These are phyloP conservation scores for Ptychodera flava DNA, from an alignment of 35 echinoderm and acorn worm species.

Conservation along the genomic window DNA sequence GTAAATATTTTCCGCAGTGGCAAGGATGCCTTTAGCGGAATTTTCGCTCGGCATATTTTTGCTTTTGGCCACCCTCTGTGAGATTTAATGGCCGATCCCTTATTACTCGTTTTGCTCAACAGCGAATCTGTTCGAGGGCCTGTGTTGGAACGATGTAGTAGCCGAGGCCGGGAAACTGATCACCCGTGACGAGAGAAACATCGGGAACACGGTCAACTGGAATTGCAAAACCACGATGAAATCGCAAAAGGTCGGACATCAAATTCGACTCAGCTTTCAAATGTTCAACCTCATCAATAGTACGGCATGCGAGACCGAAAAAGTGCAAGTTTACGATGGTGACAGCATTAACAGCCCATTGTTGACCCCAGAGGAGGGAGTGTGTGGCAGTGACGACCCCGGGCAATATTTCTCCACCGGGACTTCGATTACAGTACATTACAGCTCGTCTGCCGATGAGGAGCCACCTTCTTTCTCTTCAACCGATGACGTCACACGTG, in stretches of 20 bases:
- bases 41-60: too few relatives aligned
- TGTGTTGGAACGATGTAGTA: background rate
- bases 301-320: background rate
- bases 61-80: too few relatives aligned
- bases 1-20: too few relatives aligned
- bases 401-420: background rate
- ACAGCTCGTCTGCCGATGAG: background rate
- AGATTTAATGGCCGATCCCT: too few relatives aligned
- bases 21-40: too few relatives aligned
- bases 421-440: background rate
- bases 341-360: background rate
- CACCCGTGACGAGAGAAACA: background rate
- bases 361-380: background rate
- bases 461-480: background rate
- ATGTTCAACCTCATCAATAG: background rate
- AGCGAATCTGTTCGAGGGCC: background rate
- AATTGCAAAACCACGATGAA: background rate
- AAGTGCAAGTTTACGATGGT: background rate
- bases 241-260: background rate
- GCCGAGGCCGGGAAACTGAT: background rate
- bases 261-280: background rate
- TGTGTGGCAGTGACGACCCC: background rate
- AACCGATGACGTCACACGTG: background rate
- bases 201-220: background rate
- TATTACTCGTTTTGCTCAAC: too few relatives aligned